Conservation (phyloP, 1,140 invertebrate genomes). For the Mamestra configurata region DNA sequence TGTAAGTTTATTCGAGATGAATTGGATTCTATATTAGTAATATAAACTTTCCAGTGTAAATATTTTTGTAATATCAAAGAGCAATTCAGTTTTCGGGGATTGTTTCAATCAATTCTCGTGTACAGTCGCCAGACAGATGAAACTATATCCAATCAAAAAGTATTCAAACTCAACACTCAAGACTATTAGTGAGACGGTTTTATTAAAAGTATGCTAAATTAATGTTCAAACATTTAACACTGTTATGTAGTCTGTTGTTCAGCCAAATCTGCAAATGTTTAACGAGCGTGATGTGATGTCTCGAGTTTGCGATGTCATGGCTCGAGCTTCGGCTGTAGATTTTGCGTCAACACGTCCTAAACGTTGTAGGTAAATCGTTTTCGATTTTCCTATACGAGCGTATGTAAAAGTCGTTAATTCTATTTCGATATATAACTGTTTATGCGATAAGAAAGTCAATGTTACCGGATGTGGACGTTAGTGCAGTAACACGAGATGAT, state of each 20-base stretch:
- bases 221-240: slow-evolving; percentile 20
- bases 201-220: slow-evolving; percentile 35
- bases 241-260: not conserved
- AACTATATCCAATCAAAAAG: slow-evolving; percentile 7
- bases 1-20: slow-evolving; percentile 16
- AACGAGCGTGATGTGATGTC: not conserved
- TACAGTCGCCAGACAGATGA: slow-evolving; percentile 7
- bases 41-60: slow-evolving; percentile 43
- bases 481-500: slow-evolving; percentile 79
- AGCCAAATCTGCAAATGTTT: slow-evolving; percentile 43
- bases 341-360: slow-evolving; percentile 6
- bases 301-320: not conserved
- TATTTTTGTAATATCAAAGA: slow-evolving; percentile 51
- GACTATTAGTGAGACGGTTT: not conserved
- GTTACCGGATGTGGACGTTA: slow-evolving; percentile 81
- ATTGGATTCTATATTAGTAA: not conserved
- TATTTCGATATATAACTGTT: slow-evolving; percentile 73
- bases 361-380: slow-evolving; percentile 39
- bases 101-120: slow-evolving; percentile 47
- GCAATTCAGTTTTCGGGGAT: slow-evolving; percentile 21
- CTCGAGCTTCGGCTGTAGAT: not conserved
- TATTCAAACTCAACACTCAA: not conserved
- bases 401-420: slow-evolving; percentile 62
- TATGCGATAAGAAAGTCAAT: slow-evolving; percentile 82
- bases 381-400: slow-evolving; percentile 53